phyloP scores from a whole-genome alignment of 2,888 invertebrate genomes.

The Mimachlamys varia region DNA sequence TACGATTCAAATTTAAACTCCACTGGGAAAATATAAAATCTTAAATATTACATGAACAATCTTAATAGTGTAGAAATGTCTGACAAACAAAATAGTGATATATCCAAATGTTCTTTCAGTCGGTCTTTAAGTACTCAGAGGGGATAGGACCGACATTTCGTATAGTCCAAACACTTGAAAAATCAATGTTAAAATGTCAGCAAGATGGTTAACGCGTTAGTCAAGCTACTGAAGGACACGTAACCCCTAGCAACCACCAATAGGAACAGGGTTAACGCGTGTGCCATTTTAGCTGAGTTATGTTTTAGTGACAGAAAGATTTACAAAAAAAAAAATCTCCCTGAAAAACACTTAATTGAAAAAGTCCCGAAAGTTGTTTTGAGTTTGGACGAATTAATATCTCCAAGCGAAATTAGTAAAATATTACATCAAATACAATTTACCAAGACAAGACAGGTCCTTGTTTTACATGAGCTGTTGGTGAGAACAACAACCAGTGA shows the following conservation, averaged over 20 bases:
- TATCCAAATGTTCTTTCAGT: neutral
- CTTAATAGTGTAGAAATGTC: neutral
- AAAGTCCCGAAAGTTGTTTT: too few relatives aligned
- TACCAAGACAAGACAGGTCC: too few relatives aligned
- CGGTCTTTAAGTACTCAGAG: neutral
- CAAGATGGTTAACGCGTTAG: neutral
- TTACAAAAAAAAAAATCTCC: too few relatives aligned
- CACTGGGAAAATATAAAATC: neutral
- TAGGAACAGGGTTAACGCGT: neutral
- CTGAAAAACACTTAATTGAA: too few relatives aligned
- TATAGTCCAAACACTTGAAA: neutral
- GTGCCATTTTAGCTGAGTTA: neutral
- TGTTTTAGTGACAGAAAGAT: too few relatives aligned
- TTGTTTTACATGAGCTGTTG: too few relatives aligned
- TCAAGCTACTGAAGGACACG: neutral
- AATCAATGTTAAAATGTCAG: constrained; percentile 11
- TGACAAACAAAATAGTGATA: neutral
- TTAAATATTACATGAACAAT: neutral
- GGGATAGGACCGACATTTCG: neutral
- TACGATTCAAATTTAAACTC: neutral
- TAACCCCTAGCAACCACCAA: neutral
- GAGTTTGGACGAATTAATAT: too few relatives aligned
- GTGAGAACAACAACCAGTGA: too few relatives aligned
- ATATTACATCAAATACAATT: too few relatives aligned
- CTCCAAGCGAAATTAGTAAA: too few relatives aligned